Evolutionary conservation across 1,140 invertebrate genomes (phyloP).

Genomic region (Brachionus koreanus): DNA sequence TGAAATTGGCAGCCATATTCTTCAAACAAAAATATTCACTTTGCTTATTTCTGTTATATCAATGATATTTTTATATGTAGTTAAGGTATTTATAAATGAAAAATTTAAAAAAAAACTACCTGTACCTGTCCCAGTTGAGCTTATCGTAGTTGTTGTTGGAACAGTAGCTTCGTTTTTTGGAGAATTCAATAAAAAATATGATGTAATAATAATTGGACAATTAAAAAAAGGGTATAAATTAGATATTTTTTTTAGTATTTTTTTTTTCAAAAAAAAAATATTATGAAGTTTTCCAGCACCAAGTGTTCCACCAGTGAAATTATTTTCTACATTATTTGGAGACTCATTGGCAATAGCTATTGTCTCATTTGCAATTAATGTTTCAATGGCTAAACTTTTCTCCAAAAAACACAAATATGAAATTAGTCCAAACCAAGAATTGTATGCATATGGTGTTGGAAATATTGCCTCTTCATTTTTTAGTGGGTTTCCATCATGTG

Average conservation of each 20-base stretch:
- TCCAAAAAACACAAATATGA: slow-evolving; percentile 81
- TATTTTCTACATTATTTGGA: slow-evolving; percentile 54
- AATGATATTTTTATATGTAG: slow-evolving; percentile 52
- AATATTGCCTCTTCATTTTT: slow-evolving; percentile 61
- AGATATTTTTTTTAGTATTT: background rate
- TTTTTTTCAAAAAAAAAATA: background rate
- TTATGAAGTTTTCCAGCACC: slow-evolving; percentile 3
- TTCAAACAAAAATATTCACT: slow-evolving; percentile 50
- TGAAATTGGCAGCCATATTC: slow-evolving; percentile 48
- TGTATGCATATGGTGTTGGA: slow-evolving; percentile 61
- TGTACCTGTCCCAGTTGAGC: slow-evolving; percentile 57
- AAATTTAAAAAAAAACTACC: slow-evolving; percentile 51
- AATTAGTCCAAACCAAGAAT: slow-evolving; percentile 77
- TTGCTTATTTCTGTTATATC: slow-evolving; percentile 51
- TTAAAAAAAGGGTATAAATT: background rate
- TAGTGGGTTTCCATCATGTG: slow-evolving; percentile 61
- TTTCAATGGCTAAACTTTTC: slow-evolving; percentile 88
- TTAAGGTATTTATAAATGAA: slow-evolving; percentile 56
- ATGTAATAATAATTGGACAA: background rate
- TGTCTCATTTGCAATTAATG: slow-evolving; percentile 81
- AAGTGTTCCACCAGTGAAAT: background rate
- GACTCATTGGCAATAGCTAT: slow-evolving; percentile 75
- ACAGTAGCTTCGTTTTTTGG: slow-evolving; percentile 34
- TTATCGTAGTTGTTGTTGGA: slow-evolving; percentile 51
- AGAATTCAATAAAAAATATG: background rate